These are phyloP conservation scores for Callionymus lyra DNA, from an alignment of 2,113 vertebrate genomes.

Conservation along the genomic window DNA sequence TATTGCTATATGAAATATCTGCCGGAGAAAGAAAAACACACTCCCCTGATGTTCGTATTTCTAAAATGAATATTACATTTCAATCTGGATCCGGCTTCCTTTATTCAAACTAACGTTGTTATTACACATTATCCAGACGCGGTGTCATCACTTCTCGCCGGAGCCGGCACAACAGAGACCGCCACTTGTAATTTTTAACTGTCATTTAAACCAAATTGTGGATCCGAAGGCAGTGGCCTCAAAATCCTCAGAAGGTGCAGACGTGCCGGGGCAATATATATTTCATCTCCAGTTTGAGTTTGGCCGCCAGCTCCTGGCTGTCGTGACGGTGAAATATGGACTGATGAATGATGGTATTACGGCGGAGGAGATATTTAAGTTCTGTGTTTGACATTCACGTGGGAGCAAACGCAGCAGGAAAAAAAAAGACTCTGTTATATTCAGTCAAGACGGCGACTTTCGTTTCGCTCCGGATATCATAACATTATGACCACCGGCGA, in stretches of 20 bases:
- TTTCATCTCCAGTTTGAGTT: conserved; percentile 76
- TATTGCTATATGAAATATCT: conserved; percentile 87
- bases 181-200: conserved; percentile 88
- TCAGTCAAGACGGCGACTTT: no score
- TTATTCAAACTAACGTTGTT: conserved; percentile 97
- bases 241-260: conserved; percentile 73
- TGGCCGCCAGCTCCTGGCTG: conserved; percentile 29
- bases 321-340: not conserved
- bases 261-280: conserved; percentile 64
- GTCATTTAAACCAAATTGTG: conserved; percentile 86
- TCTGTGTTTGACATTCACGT: no score
- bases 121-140: conserved; percentile 95
- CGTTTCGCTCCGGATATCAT: no score
- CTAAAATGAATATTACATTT: conserved; percentile 98
- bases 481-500: no score
- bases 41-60: conserved; percentile 92
- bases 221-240: conserved; percentile 73
- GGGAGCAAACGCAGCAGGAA: no score
- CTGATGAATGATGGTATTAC: conserved; percentile 17
- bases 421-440: no score
- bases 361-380: no score
- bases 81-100: conserved; percentile 84
- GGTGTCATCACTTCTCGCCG: conserved; percentile 92
- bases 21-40: conserved; percentile 69
- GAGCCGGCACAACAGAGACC: conserved; percentile 81